Evolutionary conservation across 1,140 invertebrate genomes (phyloP).

Genomic region (Leptopilina boulardi): DNA sequence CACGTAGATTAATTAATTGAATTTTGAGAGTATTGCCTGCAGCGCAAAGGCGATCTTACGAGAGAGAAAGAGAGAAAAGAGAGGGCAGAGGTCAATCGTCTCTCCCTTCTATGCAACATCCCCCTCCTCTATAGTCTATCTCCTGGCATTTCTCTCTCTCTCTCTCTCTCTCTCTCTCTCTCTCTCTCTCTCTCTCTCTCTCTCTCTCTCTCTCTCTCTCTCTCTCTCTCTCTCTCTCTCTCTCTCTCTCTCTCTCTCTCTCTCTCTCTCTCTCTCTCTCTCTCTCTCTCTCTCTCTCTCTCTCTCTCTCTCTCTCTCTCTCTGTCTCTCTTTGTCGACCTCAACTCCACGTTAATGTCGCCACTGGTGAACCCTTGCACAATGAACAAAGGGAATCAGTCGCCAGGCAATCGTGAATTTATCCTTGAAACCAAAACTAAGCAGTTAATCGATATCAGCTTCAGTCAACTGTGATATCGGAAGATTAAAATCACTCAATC

Average conservation of each 20-base stretch:
- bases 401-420: conserved; percentile 24
- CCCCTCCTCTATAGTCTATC: neutral
- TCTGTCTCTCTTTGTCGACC: conserved; percentile 4
- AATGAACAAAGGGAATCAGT: conserved; percentile 33
- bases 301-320: neutral
- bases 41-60: neutral
- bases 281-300: neutral
- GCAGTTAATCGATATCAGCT: conserved; percentile 30
- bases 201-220: neutral
- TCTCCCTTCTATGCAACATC: neutral
- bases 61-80: conserved; percentile 1
- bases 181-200: neutral
- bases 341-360: conserved; percentile 31
- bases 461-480: conserved; percentile 30
- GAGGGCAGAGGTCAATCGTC: conserved; percentile 25
- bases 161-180: neutral
- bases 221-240: conserved; percentile 2
- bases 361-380: conserved; percentile 30
- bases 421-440: conserved; percentile 31
- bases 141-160: neutral
- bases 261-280: neutral
- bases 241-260: neutral
- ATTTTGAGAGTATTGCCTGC: conserved; percentile 31
- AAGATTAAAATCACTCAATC: conserved; percentile 27
- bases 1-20: conserved; percentile 33